Conservation (phyloP, 1,140 invertebrate genomes). For the Eufriesea mexicana region DNA sequence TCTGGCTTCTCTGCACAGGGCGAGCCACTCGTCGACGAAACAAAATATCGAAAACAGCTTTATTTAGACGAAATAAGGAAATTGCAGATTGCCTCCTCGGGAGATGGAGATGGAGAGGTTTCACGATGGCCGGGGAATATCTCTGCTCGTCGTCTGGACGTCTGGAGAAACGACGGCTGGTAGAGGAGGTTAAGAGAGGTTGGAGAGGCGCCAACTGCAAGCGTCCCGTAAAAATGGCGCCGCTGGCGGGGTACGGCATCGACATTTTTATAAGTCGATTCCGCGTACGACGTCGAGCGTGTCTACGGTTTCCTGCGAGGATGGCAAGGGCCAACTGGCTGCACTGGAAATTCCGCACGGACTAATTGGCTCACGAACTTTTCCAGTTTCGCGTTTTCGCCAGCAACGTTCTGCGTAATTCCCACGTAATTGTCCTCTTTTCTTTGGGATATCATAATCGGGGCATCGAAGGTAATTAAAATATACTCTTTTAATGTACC, state of each 20-base stretch:
- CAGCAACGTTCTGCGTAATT: no score
- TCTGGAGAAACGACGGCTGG: not conserved
- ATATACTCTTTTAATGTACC: no score
- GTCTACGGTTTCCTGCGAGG: not conserved
- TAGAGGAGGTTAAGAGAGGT: constrained; percentile 1
- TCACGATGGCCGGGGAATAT: not conserved
- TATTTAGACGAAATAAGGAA: not conserved
- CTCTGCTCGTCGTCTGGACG: not conserved
- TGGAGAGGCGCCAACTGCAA: constrained; percentile 18
- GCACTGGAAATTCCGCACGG: not conserved
- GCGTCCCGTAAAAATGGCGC: constrained; percentile 20
- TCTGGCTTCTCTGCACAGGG: not conserved
- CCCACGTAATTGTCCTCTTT: not conserved
- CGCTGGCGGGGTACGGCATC: constrained; percentile 1
- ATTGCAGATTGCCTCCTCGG: not conserved
- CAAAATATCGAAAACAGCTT: not conserved
- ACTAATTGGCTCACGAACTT: constrained; percentile 23
- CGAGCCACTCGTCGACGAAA: not conserved
- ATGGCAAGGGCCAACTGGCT: no score
- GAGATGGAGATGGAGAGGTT: no score
- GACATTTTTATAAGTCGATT: constrained; percentile 42
- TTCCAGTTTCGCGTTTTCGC: constrained; percentile 15
- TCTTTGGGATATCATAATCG: not conserved
- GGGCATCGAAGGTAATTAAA: no score
- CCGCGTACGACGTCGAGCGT: not conserved